Base-by-base conservation (phyloP, 2,888 invertebrate species). In the Parnassius apollo region DNA sequence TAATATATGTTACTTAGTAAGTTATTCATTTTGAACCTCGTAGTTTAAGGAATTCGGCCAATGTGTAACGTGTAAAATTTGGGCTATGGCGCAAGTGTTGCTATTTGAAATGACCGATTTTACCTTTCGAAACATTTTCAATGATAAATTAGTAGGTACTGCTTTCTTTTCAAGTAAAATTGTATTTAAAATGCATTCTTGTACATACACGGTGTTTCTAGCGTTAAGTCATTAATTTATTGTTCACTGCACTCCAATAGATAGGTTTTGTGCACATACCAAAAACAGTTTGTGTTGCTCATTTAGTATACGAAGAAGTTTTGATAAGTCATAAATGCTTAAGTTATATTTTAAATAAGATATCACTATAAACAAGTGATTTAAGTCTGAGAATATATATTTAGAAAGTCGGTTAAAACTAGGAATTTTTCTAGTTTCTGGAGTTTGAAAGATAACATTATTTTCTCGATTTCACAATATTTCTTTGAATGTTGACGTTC, bases 301-400 rank as follows among this genome's bases (percentile, higher is more conserved):
- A 55, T 22, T 3, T 48, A 35, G 35, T 64, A 52, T 50, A 57
- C 52, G 49, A 64, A 59, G 58, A 66, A 71, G 69, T 72, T 35
- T n/a, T 13, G 35, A 7, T 35, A 35, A 35, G 35, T 35, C 35
- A 7, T 35, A 35, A 35, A 35, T 35, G 54, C 35, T 13, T 9
- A 13, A 9, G 13, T 18, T 45, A 42, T 25, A 44, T 51, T 45
- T 45, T 13, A 35, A 18, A 18, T 18, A 18, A 7, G 44, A 58
- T 49, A 50, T 59, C 13, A 58, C 25, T 22, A n/a, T 45, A 45
- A 45, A 52, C 35, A 22, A 52, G 25, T 2, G n/a, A n/a, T n/a
- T 52, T 45, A 25, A 53, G 35, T 35, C 12, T 42, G 35, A 35
- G 7, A 35, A 35, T 35, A 35, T 35, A 1, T 7, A 35, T 35